phyloP scores from a whole-genome alignment of 2,888 invertebrate species.

The Luffia ferchaultella region DNA sequence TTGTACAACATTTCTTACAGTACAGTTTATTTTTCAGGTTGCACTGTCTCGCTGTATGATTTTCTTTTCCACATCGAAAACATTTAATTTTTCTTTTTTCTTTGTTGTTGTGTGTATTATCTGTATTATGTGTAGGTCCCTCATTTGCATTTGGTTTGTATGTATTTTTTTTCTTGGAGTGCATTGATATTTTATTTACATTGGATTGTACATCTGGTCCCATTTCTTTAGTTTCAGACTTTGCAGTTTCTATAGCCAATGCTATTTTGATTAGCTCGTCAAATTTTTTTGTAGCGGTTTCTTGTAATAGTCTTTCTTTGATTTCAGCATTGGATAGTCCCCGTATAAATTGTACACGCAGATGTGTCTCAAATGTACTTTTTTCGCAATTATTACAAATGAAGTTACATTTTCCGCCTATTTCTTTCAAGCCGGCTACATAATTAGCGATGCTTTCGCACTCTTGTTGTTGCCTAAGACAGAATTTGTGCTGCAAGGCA shows the following conservation, averaged over 20 bases:
- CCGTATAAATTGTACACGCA: not conserved
- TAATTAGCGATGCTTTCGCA: not conserved
- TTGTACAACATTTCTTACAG: not conserved
- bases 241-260: not conserved
- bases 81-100: not conserved
- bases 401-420: conserved; percentile 12
- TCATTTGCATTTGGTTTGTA: not conserved
- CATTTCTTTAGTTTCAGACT: not conserved
- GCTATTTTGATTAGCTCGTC: not conserved
- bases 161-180: not conserved
- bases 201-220: not conserved
- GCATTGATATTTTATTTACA: not conserved
- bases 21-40: not conserved
- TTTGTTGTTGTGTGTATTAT: not conserved
- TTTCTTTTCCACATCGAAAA: not conserved
- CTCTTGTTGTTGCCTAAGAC: not conserved
- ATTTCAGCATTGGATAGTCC: not conserved
- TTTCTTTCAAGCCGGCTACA: conserved; percentile 5
- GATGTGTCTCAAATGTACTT: not conserved
- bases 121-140: not conserved
- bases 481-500: not conserved
- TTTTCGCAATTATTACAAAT: conserved; percentile 7
- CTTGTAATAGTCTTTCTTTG: not conserved
- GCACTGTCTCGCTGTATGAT: not conserved
- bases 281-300: not conserved